Evolutionary conservation across 2,113 vertebrate species (phyloP).

Genomic region (Scatophagus argus): DNA sequence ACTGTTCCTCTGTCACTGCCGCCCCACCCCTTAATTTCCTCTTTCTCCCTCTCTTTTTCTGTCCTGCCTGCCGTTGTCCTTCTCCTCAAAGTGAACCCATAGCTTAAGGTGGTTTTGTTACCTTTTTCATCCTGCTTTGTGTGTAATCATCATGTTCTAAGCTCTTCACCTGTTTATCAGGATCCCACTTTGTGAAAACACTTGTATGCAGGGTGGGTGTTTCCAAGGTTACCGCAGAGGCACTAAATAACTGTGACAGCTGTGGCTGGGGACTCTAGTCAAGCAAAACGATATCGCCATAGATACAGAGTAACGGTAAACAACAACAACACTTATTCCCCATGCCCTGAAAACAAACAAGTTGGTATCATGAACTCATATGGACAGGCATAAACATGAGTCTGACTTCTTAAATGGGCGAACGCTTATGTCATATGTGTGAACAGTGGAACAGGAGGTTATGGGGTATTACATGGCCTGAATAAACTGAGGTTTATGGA

Average conservation of each 20-base stretch:
- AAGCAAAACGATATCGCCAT: constrained; percentile 73
- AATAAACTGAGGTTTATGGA: constrained; percentile 28
- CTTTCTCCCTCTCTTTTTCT: constrained; percentile 27
- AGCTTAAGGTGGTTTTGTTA: constrained; percentile 29
- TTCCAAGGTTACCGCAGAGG: constrained; percentile 79
- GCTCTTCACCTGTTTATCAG: constrained; percentile 74
- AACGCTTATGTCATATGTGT: constrained; percentile 11
- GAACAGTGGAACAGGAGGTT: constrained; percentile 17
- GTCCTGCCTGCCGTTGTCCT: constrained; percentile 53
- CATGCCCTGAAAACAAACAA: constrained; percentile 49
- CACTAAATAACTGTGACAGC: constrained; percentile 81
- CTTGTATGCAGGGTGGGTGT: constrained; percentile 71
- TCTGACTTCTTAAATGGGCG: constrained; percentile 31
- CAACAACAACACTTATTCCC: constrained; percentile 62
- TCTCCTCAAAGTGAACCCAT: constrained; percentile 47
- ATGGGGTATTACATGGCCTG: constrained; percentile 20
- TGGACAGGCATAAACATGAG: constrained; percentile 6
- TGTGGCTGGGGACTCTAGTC: constrained; percentile 75
- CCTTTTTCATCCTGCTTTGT: constrained; percentile 38
- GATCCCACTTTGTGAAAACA: constrained; percentile 71
- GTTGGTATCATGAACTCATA: constrained; percentile 46
- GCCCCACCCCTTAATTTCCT: constrained; percentile 66
- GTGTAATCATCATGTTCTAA: constrained; percentile 52
- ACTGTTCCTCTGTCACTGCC: constrained; percentile 56
- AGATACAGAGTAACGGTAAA: constrained; percentile 68